Base-by-base conservation (phyloP, 2,888 invertebrate genomes). In the Gnatocerus cornutus region DNA sequence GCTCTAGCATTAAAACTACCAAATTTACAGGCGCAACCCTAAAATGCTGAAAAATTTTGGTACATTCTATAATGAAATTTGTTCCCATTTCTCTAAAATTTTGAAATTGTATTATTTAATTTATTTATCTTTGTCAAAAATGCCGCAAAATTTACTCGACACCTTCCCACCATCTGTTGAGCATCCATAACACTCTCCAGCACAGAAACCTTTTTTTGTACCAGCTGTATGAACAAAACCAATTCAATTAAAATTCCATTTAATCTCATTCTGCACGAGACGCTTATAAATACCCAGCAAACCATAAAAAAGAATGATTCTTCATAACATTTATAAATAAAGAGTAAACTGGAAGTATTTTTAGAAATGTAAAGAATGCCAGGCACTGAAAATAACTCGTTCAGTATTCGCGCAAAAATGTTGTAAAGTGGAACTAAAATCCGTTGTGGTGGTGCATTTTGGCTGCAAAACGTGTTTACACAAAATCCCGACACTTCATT, bases 321-420 rank as follows among this genome's bases (percentile, higher is more conserved):
- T 29, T 59, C 43, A 45, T 43, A 59, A 59, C 30, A 46, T 56
- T 56, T 56, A 53, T 53, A 59, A 59, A 59, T 58, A 58, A 58
- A 30, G 45, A 59, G 50, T 65, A 65, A 65, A 65, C 10, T 33
- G 16, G 45, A 13, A 21, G 43, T 67, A 67, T 67, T 59, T 50
- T 46, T 67, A 59, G 59, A 43, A 33, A 27, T n/a, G 39, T 52
- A 14, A 53, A 63, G 63, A 63, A 63, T 63, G 63, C 50, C 53
- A 10, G 43, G 9, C 52, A 46, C 55, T 53, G 9, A 56, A 65
- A 67, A 67, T 67, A 67, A 59, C 67, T 46, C 29, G 46, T 64
- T 56, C 63, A 52, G 43, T 62, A 53, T 30, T 53, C 52, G 21
- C 52, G 43, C 33, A 50, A 62, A 62, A 63, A 63, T 56, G 56